Conservation (phyloP, 1,140 invertebrate genomes). For the Pogonognathellus flavescens region DNA sequence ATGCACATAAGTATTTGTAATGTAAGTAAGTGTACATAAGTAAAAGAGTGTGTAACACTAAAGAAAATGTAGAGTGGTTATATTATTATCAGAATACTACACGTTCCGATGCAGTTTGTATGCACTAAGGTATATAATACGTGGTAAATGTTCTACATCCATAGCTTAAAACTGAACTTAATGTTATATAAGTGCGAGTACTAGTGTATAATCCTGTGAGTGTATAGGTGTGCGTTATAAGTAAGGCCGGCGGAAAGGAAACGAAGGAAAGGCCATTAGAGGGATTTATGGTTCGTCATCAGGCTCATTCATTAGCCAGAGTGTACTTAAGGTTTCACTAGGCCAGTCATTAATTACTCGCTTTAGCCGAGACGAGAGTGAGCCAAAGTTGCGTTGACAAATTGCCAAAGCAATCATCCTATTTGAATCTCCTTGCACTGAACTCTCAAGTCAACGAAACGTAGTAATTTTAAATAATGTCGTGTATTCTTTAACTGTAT, state of each 20-base stretch:
- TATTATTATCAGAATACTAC: neutral
- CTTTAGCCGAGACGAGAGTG: constrained; percentile 16
- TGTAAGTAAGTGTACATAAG: neutral
- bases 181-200: no score
- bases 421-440: constrained; percentile 24
- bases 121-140: neutral
- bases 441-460: neutral
- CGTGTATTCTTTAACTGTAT: neutral
- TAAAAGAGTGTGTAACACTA: neutral
- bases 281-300: constrained; percentile 63
- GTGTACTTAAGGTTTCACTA: constrained; percentile 51
- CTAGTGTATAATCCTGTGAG: no score
- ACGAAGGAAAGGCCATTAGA: constrained; percentile 53
- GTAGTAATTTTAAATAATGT: constrained; percentile 2
- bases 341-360: constrained; percentile 55
- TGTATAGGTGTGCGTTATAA: neutral
- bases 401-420: constrained; percentile 54
- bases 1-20: constrained; percentile 21
- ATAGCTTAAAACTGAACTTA: no score
- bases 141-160: no score
- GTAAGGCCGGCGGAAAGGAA: neutral
- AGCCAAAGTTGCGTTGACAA: constrained; percentile 53
- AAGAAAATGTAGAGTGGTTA: neutral
- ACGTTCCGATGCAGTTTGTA: neutral
- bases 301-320: constrained; percentile 60